Evolutionary conservation across 2,797 vertebrate genomes (phyloP).

Genomic region (Paratrypauchen microcephalus): DNA sequence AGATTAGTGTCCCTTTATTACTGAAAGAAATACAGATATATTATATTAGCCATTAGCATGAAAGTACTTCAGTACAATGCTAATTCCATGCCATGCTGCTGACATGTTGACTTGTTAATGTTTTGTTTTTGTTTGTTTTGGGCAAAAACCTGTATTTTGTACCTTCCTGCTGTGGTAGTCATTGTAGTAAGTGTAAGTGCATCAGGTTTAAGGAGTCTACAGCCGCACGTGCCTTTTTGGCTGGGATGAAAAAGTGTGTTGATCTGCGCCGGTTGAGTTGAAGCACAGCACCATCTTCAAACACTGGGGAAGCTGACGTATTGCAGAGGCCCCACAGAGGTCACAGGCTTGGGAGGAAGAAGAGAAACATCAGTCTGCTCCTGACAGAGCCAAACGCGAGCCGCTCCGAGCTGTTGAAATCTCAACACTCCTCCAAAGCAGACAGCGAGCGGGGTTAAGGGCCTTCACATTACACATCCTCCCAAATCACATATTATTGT

Average conservation of each 20-base stretch:
- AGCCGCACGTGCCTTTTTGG: slow-evolving; percentile 37
- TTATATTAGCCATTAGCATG: not conserved
- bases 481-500: slow-evolving; percentile 17
- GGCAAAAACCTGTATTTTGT: not conserved
- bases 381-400: slow-evolving; percentile 50
- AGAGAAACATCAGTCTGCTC: slow-evolving; percentile 60
- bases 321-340: slow-evolving; percentile 69
- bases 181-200: not conserved
- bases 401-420: slow-evolving; percentile 40
- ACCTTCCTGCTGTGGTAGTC: not conserved
- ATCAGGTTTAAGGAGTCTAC: slow-evolving; percentile 20
- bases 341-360: slow-evolving; percentile 72
- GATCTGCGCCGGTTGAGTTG: slow-evolving; percentile 44
- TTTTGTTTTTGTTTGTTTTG: too few relatives aligned
- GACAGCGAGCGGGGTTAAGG: slow-evolving; percentile 11
- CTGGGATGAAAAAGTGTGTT: slow-evolving; percentile 34
- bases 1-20: not conserved
- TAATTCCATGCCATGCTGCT: too few relatives aligned
- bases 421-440: slow-evolving; percentile 17
- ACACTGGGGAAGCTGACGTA: slow-evolving; percentile 68
- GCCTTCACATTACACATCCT: not conserved
- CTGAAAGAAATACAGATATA: not conserved
- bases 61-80: too few relatives aligned
- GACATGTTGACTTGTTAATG: too few relatives aligned
- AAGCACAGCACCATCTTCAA: slow-evolving; percentile 56